Evolutionary conservation across 2,113 vertebrate genomes (phyloP).

Genomic region (Helogale parvula): DNA sequence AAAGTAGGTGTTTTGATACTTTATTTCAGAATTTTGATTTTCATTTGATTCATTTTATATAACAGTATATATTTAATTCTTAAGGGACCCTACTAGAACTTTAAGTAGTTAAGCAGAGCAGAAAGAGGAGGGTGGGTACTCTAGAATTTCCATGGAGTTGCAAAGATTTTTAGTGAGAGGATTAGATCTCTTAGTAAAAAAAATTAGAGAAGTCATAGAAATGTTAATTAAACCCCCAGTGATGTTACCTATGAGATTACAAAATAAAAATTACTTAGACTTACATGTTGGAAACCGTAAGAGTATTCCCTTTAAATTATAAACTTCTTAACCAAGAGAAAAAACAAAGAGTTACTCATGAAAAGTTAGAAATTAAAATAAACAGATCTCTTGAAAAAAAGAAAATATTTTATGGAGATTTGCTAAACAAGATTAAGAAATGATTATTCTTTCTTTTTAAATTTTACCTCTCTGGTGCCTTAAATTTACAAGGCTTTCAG

Average conservation of each 20-base stretch:
- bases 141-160: not conserved
- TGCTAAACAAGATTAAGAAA: constrained; percentile 46
- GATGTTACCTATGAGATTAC: not conserved
- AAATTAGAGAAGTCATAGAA: not conserved
- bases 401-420: not conserved
- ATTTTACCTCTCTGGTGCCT: not conserved
- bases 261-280: constrained; percentile 45
- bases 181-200: not conserved
- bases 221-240: not conserved
- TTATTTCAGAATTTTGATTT: constrained; percentile 50
- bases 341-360: constrained; percentile 79
- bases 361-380: constrained; percentile 81
- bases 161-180: constrained; percentile 3
- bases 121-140: not conserved
- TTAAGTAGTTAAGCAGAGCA: constrained; percentile 9
- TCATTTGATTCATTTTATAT: constrained; percentile 4
- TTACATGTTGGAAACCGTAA: constrained; percentile 22
- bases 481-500: not conserved
- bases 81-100: not conserved
- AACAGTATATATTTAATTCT: not conserved
- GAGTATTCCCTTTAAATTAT: constrained; percentile 70
- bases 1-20: constrained; percentile 1
- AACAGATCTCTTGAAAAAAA: constrained; percentile 62
- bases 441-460: constrained; percentile 50
- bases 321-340: constrained; percentile 77